Conservation (phyloP, 2,888 invertebrate species). For the Phrixothrix hirtus region DNA sequence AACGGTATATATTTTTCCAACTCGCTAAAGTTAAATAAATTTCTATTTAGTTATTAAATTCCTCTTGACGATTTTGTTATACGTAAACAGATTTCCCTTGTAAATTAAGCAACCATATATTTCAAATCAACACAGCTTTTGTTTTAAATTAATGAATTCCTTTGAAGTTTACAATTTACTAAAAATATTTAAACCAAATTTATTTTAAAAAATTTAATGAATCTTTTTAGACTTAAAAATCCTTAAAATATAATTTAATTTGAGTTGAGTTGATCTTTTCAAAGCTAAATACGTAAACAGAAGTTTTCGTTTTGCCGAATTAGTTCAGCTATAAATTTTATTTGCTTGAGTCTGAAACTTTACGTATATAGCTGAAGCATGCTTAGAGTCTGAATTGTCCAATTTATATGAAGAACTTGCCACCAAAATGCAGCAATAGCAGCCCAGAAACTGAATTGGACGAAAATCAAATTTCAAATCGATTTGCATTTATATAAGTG, state of each 20-base stretch:
- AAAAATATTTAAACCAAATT: too few relatives aligned
- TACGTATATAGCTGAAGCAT: constrained; percentile 18
- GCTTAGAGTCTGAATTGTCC: constrained; percentile 21
- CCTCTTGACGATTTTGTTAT: constrained; percentile 6
- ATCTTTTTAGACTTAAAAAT: too few relatives aligned
- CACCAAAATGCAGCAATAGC: constrained; percentile 15
- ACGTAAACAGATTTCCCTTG: too few relatives aligned
- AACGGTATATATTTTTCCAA: constrained; percentile 21
- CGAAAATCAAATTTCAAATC: constrained; percentile 28
- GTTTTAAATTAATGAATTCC: too few relatives aligned
- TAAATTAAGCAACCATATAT: too few relatives aligned
- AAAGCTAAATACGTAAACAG: constrained; percentile 23
- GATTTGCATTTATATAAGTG: constrained; percentile 33
- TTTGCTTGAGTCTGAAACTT: constrained; percentile 21
- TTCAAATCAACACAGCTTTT: too few relatives aligned
- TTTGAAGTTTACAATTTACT: too few relatives aligned
- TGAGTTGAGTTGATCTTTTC: not conserved
- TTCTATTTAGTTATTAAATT: constrained; percentile 20
- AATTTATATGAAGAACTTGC: constrained; percentile 21
- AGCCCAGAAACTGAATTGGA: constrained; percentile 13
- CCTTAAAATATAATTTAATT: too few relatives aligned
- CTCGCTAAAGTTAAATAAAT: constrained; percentile 23
- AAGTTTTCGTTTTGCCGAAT: constrained; percentile 25
- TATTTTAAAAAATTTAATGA: too few relatives aligned
- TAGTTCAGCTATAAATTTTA: constrained; percentile 23